Evolutionary conservation across 2,888 invertebrate species (phyloP).

Genomic region (Meandrusa payeni): DNA sequence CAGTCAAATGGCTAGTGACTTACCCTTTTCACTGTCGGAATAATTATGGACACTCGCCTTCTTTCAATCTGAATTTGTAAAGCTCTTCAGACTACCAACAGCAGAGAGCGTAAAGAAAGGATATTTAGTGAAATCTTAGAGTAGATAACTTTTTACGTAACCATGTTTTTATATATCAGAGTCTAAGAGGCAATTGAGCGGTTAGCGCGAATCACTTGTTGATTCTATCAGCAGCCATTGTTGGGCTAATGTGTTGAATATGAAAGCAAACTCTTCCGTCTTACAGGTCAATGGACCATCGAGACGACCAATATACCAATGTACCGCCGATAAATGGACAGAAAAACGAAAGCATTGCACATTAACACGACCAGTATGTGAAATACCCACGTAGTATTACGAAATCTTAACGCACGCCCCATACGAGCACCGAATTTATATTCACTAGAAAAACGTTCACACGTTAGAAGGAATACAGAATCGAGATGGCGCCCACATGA

Average conservation of each 20-base stretch:
- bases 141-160: too few relatives aligned
- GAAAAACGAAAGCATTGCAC: constrained; percentile 33
- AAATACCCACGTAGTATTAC: constrained; percentile 46
- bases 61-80: too few relatives aligned
- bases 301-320: constrained; percentile 22
- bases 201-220: neutral
- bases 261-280: constrained; percentile 29
- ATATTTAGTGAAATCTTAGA: too few relatives aligned
- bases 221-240: constrained; percentile 19
- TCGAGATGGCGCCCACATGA: constrained; percentile 52
- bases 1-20: too few relatives aligned
- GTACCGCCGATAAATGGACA: constrained; percentile 31
- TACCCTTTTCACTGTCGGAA: too few relatives aligned
- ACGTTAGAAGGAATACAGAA: constrained; percentile 47
- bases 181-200: neutral
- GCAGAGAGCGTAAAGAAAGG: too few relatives aligned
- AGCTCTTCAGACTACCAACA: too few relatives aligned
- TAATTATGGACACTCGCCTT: too few relatives aligned
- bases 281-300: constrained; percentile 20
- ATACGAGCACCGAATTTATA: constrained; percentile 52
- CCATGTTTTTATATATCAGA: too few relatives aligned
- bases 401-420: constrained; percentile 44
- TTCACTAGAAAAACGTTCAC: constrained; percentile 52
- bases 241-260: constrained; percentile 24
- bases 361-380: constrained; percentile 28